Evolutionary conservation across 92 coral and sea anemone genomes (phyloP).

Genomic region (Anthopleura xanthogrammica): DNA sequence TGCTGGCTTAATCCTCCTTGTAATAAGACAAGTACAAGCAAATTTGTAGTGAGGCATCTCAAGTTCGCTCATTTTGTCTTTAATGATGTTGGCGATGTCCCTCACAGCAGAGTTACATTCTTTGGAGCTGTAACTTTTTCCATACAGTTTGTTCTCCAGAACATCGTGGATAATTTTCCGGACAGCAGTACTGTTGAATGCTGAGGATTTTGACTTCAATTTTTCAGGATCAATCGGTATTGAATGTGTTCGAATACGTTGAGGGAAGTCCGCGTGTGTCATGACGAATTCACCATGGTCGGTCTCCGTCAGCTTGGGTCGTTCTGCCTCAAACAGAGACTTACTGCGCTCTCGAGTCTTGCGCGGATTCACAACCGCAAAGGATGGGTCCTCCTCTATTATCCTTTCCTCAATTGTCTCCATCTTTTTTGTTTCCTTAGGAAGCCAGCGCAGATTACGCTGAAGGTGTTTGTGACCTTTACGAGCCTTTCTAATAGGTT

Average conservation of each 20-base stretch:
- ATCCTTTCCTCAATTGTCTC: background rate
- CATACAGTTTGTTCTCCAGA: constrained; percentile 59
- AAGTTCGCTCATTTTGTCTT: constrained; percentile 64
- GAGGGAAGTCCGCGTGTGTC: constrained; percentile 89
- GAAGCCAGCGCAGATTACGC: constrained; percentile 7
- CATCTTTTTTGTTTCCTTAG: background rate
- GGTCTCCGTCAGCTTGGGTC: constrained; percentile 36
- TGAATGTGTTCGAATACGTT: constrained; percentile 52
- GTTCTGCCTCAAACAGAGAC: constrained; percentile 65
- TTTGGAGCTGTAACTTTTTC: constrained; percentile 62
- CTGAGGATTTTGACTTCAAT: constrained; percentile 15
- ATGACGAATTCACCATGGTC: constrained; percentile 68
- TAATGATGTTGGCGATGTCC: constrained; percentile 54
- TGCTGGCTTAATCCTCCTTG: constrained; percentile 58
- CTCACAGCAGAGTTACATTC: constrained; percentile 56
- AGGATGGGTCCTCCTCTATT: background rate
- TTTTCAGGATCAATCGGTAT: constrained; percentile 55
- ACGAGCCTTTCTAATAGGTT: background rate
- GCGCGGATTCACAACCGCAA: background rate
- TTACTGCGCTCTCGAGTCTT: constrained; percentile 40
- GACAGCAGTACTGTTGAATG: constrained; percentile 47
- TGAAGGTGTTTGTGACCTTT: background rate
- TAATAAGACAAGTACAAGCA: constrained; percentile 78
- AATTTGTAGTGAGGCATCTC: constrained; percentile 69
- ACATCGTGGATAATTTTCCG: constrained; percentile 67